Conservation (phyloP, 2,113 vertebrate genomes). For the Muscicapa adusta region DNA sequence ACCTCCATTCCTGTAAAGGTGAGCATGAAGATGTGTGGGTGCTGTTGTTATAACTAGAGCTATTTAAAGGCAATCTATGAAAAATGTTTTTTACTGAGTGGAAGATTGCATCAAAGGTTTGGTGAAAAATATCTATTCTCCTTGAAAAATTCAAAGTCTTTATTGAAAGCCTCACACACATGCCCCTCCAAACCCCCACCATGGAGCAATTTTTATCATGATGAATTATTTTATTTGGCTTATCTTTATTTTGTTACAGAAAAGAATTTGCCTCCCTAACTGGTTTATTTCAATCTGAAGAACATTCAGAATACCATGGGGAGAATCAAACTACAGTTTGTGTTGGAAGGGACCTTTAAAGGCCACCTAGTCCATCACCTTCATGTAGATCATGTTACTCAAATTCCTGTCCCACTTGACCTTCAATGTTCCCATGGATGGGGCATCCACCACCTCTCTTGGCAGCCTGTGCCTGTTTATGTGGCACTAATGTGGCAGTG, state of each 20-base stretch:
- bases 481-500: background rate
- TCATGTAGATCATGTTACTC: background rate
- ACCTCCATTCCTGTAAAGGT: background rate
- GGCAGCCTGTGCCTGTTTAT: background rate
- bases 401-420: background rate
- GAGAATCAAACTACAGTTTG: background rate
- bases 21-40: background rate
- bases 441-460: background rate
- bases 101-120: background rate
- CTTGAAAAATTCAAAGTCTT: background rate
- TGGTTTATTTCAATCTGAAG: background rate
- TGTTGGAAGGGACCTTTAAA: background rate
- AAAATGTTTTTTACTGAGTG: background rate
- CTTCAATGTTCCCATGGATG: background rate
- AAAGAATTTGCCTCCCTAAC: background rate
- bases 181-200: background rate
- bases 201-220: background rate
- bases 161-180: background rate
- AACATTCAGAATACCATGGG: accelerated
- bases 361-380: background rate
- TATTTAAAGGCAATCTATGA: background rate
- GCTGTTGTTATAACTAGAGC: background rate
- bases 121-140: background rate
- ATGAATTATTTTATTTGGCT: background rate
- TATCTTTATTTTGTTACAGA: background rate